Evolutionary conservation across 1,140 invertebrate genomes (phyloP).

Genomic region (Dendrolimus kikuchii): DNA sequence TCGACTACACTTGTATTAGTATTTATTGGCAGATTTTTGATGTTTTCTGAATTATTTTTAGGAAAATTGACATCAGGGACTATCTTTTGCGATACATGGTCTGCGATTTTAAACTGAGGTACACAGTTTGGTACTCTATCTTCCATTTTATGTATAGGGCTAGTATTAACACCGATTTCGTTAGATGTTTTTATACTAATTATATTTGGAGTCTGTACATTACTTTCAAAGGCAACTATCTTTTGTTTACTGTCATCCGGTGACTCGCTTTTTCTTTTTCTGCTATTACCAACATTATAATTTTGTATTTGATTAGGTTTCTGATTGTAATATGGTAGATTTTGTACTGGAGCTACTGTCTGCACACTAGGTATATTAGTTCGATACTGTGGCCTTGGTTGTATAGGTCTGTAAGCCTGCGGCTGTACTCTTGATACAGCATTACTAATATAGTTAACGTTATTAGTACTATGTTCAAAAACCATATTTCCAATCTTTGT

Average conservation of each 20-base stretch:
- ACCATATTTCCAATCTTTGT: too few species aligned
- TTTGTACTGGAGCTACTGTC: slow-evolving; percentile 4
- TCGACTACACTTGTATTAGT: slow-evolving; percentile 16
- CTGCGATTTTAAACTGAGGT: too few species aligned
- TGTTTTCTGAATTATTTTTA: neutral
- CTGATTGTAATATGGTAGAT: neutral
- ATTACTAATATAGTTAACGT: neutral
- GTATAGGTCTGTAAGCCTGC: slow-evolving; percentile 19
- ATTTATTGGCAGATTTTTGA: neutral
- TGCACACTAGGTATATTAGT: slow-evolving; percentile 9
- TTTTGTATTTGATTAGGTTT: neutral
- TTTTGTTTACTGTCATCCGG: slow-evolving; percentile 50
- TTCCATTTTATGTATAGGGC: slow-evolving; percentile 21
- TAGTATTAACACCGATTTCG: slow-evolving; percentile 37
- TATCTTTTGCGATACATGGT: too few species aligned
- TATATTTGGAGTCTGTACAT: neutral
- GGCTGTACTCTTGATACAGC: slow-evolving; percentile 6
- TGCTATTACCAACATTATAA: slow-evolving; percentile 1
- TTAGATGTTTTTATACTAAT: slow-evolving; percentile 8
- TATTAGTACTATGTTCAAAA: neutral
- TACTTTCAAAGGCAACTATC: slow-evolving; percentile 12
- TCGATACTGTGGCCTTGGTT: slow-evolving; percentile 17
- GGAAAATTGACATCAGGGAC: too few species aligned
- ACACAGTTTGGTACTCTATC: too few species aligned
- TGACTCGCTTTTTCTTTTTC: slow-evolving; percentile 60